A percentile compares a stretch with the other conserved stretches of the same genome.
phyloP scores from a whole-genome alignment of 2,113 vertebrate genomes.

The Microtus ochrogaster region DNA sequence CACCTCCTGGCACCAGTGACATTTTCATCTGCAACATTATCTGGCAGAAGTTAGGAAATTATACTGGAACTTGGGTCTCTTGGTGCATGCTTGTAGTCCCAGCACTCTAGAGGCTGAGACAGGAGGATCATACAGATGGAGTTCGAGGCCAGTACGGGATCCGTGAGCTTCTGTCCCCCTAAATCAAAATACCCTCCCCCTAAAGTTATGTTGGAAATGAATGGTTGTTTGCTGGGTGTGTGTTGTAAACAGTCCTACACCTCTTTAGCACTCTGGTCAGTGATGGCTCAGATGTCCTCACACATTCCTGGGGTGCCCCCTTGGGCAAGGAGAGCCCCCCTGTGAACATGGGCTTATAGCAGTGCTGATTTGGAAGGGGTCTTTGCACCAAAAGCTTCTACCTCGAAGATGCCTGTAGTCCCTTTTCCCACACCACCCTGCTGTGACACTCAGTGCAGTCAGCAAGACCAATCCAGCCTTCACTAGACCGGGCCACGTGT shows the following conservation, averaged over 20 bases:
- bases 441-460: not conserved
- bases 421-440: not conserved
- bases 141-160: not conserved
- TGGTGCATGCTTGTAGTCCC: not conserved
- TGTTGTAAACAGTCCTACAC: rapidly evolving
- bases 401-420: not conserved
- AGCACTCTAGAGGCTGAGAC: not conserved
- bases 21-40: not conserved
- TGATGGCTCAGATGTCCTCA: not conserved
- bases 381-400: not conserved
- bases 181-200: not conserved
- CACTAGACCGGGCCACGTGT: not conserved
- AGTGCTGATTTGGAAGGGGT: not conserved
- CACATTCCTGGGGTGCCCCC: not conserved
- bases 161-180: not conserved
- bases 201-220: not conserved
- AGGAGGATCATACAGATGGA: not conserved
- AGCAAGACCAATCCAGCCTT: not conserved
- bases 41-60: not conserved
- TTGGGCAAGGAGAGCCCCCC: not conserved
- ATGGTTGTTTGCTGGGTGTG: not conserved
- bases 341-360: not conserved
- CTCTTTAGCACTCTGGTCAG: not conserved
- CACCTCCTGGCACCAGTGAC: not conserved
- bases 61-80: not conserved